Conservation (phyloP, 2,888 invertebrate species). For the Acronicta alni region DNA sequence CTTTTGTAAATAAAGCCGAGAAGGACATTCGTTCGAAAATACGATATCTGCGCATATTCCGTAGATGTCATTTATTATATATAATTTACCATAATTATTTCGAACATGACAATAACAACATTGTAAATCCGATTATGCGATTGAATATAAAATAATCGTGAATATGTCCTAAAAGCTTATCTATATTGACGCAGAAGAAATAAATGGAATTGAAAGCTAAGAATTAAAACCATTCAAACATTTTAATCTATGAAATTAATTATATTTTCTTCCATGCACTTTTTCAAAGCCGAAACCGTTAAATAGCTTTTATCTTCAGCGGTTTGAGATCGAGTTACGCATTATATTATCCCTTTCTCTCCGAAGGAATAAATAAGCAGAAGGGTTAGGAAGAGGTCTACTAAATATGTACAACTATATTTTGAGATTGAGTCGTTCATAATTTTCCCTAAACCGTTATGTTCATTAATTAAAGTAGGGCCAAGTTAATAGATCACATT, state of each 20-base stretch:
- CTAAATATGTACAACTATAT: too few species aligned
- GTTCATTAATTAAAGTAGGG: conserved; percentile 25
- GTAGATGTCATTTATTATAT: not conserved
- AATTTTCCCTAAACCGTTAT: conserved; percentile 12
- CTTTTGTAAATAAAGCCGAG: conserved; percentile 42
- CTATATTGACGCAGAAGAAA: not conserved
- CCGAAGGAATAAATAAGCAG: too few species aligned
- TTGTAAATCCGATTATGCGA: too few species aligned
- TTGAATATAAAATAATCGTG: not conserved
- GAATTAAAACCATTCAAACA: not conserved
- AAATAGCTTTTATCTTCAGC: not conserved
- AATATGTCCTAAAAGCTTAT: not conserved
- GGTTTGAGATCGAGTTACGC: not conserved
- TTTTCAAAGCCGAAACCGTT: not conserved
- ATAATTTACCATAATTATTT: not conserved
- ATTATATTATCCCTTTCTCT: too few species aligned
- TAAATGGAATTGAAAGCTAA: not conserved
- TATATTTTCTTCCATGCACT: not conserved
- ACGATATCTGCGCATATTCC: conserved; percentile 19
- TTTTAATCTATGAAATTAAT: not conserved
- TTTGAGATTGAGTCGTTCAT: not conserved
- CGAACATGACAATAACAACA: not conserved
- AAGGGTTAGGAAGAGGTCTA: too few species aligned
- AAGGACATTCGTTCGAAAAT: conserved; percentile 39
- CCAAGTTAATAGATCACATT: too few species aligned